Conservation (phyloP, 2,113 vertebrate species). For the western clawed frog (Xenopus tropicalis) region UCB_Xtro_10.0 CM004443.2:211909501-211910000, state of each 20-base stretch:
- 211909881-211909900: conserved; percentile 53
- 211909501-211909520: conserved; percentile 62
- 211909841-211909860: conserved; percentile 55
- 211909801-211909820: conserved; percentile 57
- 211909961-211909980: too few relatives aligned
- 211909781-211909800: conserved; percentile 63
- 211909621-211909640: too few relatives aligned
- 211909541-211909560: conserved; percentile 68
- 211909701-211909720: too few relatives aligned
- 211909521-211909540: conserved; percentile 65
- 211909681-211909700: too few relatives aligned
- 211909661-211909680: too few relatives aligned
- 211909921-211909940: too few relatives aligned
- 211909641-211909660: too few relatives aligned
- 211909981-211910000: conserved; percentile 48
- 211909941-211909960: too few relatives aligned
- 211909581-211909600: too few relatives aligned
- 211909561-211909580: conserved; percentile 42
- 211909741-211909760: not conserved
- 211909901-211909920: too few relatives aligned
- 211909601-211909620: too few relatives aligned
- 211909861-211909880: conserved; percentile 43
- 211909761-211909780: conserved; percentile 56
- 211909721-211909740: too few relatives aligned
- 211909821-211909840: conserved; percentile 60